A percentile compares a stretch with the other conserved stretches of the same genome.
phyloP scores from a whole-genome alignment of 2,113 vertebrate genomes.

The Xenopus laevis region DNA sequence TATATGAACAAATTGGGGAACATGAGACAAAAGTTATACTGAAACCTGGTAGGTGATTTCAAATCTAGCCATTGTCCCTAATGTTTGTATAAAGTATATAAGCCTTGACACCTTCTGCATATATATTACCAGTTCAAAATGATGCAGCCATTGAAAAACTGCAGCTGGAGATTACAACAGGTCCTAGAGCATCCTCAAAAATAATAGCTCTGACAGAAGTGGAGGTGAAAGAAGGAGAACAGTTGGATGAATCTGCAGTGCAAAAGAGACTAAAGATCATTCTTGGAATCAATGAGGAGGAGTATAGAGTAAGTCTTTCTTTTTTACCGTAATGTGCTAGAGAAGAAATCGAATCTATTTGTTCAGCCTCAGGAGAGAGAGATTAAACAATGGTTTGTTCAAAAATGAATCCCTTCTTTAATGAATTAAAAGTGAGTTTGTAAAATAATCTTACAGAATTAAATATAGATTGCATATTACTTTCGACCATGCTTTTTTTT shows the following conservation, averaged over 20 bases:
- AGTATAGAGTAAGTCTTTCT: slow-evolving; percentile 50
- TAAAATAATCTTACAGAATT: too few species aligned
- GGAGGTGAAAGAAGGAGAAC: slow-evolving; percentile 40
- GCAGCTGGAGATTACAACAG: slow-evolving; percentile 67
- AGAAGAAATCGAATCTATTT: too few species aligned
- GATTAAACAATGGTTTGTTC: too few species aligned
- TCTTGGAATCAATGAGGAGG: slow-evolving; percentile 49
- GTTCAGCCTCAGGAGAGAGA: too few species aligned
- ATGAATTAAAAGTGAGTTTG: too few species aligned
- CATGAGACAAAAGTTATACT: slow-evolving; percentile 56
- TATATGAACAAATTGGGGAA: slow-evolving; percentile 63
- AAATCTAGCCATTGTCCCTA: background rate
- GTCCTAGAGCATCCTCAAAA: slow-evolving; percentile 66
- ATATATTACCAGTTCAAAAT: slow-evolving; percentile 48
- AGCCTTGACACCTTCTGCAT: slow-evolving; percentile 29
- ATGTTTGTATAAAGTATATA: background rate
- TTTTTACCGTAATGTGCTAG: too few species aligned
- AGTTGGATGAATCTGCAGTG: slow-evolving; percentile 47
- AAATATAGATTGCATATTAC: too few species aligned
- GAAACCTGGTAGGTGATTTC: slow-evolving; percentile 59
- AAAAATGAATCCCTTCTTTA: too few species aligned
- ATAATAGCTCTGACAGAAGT: slow-evolving; percentile 58
- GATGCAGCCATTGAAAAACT: slow-evolving; percentile 67
- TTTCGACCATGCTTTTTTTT: background rate
- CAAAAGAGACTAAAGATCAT: slow-evolving; percentile 69